Evolutionary conservation across 2,113 vertebrate genomes (phyloP).

Genomic region (Halichoeres trimaculatus): DNA sequence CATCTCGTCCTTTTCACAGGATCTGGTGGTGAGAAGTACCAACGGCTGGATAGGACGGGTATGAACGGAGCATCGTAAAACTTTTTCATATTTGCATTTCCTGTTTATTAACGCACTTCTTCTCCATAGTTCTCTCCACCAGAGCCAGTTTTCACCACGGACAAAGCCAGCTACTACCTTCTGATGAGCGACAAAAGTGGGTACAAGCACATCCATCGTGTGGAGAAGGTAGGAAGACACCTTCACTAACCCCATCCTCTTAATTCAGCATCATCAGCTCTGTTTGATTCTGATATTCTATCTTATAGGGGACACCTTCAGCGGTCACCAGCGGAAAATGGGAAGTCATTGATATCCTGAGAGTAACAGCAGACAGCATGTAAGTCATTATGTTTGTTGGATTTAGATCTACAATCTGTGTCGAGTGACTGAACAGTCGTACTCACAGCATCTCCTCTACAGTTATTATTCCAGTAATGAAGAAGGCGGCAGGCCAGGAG

Average conservation of each 20-base stretch:
- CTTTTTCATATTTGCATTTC: too few species aligned
- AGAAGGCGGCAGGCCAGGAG: constrained; percentile 84
- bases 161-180: constrained; percentile 89
- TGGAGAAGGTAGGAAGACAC: constrained; percentile 59
- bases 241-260: background rate
- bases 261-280: background rate
- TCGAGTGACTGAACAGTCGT: too few species aligned
- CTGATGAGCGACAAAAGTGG: constrained; percentile 86
- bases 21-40: constrained; percentile 82
- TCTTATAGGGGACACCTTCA: constrained; percentile 22
- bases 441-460: constrained; percentile 25
- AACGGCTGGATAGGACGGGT: constrained; percentile 96
- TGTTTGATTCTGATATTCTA: background rate
- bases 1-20: constrained; percentile 49
- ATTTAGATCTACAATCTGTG: too few species aligned
- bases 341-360: constrained; percentile 93
- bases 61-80: constrained; percentile 68
- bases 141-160: constrained; percentile 87
- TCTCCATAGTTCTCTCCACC: constrained; percentile 90
- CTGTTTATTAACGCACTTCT: background rate
- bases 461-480: constrained; percentile 95
- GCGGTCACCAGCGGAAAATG: constrained; percentile 89
- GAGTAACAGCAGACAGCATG: constrained; percentile 89
- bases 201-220: constrained; percentile 94
- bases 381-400: too few species aligned